Evolutionary conservation across 2,888 invertebrate genomes (phyloP).

Genomic region (Protonemura montana): DNA sequence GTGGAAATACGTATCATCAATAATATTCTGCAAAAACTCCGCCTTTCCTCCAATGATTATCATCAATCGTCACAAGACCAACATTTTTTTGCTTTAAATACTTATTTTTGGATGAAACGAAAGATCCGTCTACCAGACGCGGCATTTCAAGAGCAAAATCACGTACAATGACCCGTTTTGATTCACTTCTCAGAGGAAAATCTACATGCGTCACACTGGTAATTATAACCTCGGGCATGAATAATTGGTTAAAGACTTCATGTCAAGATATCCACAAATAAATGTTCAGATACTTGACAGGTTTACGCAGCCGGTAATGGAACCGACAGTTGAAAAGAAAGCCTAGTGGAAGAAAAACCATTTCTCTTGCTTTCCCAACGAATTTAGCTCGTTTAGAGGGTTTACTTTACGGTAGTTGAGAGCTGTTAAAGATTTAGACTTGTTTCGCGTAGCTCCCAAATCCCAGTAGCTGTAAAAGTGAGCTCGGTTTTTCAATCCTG

Average conservation of each 20-base stretch:
- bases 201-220: neutral
- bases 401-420: neutral
- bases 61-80: neutral
- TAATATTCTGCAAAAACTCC: neutral
- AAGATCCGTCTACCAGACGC: neutral
- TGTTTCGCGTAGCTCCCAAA: neutral
- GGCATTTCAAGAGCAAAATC: neutral
- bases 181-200: neutral
- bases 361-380: neutral
- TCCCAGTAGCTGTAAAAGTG: neutral
- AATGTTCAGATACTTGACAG: neutral
- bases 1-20: neutral
- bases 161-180: conserved; percentile 7
- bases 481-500: neutral
- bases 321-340: neutral
- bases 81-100: neutral
- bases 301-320: no score
- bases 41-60: neutral
- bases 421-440: conserved; percentile 12
- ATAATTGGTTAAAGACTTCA: neutral
- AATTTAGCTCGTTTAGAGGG: neutral
- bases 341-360: neutral
- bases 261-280: neutral
- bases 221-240: neutral
- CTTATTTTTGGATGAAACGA: neutral